These are phyloP conservation scores for Notarius quadriscutis DNA, from an alignment of 2,113 vertebrate species.

Conservation along the genomic window DNA sequence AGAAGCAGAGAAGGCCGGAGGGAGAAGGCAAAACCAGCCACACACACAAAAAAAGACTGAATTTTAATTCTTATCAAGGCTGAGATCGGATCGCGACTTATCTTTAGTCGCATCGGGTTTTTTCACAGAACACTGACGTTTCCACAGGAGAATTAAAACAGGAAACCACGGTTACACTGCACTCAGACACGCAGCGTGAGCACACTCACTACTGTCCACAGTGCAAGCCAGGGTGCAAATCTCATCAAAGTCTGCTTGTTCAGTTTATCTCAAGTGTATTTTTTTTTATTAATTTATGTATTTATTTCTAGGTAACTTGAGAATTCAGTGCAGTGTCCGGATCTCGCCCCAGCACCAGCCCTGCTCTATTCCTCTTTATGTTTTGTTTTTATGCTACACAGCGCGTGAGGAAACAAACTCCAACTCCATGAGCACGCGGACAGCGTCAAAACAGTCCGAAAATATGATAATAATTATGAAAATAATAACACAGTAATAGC, in stretches of 20 bases:
- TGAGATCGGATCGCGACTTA: constrained; percentile 77
- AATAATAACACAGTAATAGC: no score
- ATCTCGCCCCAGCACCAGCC: not conserved
- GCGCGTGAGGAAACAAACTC: constrained; percentile 7
- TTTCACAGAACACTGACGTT: constrained; percentile 76
- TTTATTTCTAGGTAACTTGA: not conserved
- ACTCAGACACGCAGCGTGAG: constrained; percentile 37
- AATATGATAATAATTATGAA: not conserved
- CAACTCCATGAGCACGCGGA: not conserved
- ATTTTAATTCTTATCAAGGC: constrained; percentile 76
- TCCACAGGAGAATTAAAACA: constrained; percentile 76
- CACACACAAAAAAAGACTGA: constrained; percentile 75
- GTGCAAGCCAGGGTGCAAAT: not conserved
- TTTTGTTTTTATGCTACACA: not conserved
- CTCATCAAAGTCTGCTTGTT: not conserved
- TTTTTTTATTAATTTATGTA: no score
- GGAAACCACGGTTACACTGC: constrained; percentile 68
- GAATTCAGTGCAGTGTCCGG: not conserved
- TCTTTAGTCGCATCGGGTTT: constrained; percentile 74
- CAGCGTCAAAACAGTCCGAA: not conserved
- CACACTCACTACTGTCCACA: not conserved
- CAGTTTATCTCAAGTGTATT: not conserved
- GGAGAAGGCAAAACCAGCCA: constrained; percentile 63
- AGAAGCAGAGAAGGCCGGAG: constrained; percentile 69
- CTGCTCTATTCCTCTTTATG: not conserved